Conservation (phyloP, 2,888 invertebrate genomes). For the Drosophila nr. medialis region DNA sequence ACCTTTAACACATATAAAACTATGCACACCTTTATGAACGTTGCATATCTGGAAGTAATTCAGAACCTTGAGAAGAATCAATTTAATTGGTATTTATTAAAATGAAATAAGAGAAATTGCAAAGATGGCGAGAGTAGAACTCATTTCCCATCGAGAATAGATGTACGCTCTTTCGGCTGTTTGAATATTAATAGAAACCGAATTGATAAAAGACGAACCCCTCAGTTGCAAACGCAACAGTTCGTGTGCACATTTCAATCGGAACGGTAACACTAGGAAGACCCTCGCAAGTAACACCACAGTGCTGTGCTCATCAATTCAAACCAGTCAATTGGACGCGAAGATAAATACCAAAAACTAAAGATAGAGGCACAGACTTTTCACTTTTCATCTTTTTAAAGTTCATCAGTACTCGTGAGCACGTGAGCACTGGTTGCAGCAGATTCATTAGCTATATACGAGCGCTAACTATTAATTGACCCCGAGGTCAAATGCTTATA, state of each 20-base stretch:
- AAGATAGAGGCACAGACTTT: neutral
- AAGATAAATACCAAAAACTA: constrained; percentile 3
- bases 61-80: constrained; percentile 72
- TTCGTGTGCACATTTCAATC: constrained; percentile 51
- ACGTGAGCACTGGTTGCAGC: constrained; percentile 5
- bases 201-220: constrained; percentile 65
- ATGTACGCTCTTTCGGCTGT: constrained; percentile 38
- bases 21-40: constrained; percentile 33
- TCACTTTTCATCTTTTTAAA: neutral
- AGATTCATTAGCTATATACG: constrained; percentile 22
- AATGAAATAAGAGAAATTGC: constrained; percentile 38
- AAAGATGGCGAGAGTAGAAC: constrained; percentile 22
- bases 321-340: constrained; percentile 10
- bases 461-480: constrained; percentile 71
- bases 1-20: constrained; percentile 17
- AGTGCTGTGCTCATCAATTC: constrained; percentile 13
- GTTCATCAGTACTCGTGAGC: neutral
- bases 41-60: constrained; percentile 43
- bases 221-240: constrained; percentile 40
- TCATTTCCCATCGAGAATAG: constrained; percentile 14
- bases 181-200: constrained; percentile 52
- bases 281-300: constrained; percentile 5
- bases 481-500: constrained; percentile 64
- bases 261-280: constrained; percentile 39
- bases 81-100: constrained; percentile 75